Evolutionary conservation across 2,797 vertebrate genomes (phyloP).

Genomic region (Leontopithecus rosalia): DNA sequence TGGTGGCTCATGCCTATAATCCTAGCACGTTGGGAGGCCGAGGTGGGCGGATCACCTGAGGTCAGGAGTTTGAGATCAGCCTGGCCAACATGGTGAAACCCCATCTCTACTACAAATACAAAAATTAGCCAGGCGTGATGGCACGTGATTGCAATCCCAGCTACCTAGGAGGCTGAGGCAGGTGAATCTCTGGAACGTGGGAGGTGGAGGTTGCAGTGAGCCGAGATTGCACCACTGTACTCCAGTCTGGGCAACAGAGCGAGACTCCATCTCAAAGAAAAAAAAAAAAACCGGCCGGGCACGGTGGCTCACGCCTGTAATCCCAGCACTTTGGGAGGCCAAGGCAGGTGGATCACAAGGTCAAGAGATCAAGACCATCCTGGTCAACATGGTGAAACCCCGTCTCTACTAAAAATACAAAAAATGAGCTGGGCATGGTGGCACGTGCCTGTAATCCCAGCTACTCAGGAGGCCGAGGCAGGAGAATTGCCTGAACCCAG

Average conservation of each 20-base stretch:
- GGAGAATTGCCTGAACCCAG: too few relatives aligned
- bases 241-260: too few relatives aligned
- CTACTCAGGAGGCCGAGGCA: too few relatives aligned
- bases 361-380: background rate
- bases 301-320: background rate
- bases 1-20: background rate
- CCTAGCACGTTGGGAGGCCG: background rate
- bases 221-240: too few relatives aligned
- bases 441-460: fast-evolving
- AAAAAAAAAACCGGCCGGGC: background rate
- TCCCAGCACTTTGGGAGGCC: background rate
- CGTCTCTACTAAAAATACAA: background rate
- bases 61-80: background rate
- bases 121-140: background rate
- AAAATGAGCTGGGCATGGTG: background rate
- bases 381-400: background rate
- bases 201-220: too few relatives aligned
- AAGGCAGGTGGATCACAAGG: background rate
- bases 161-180: too few relatives aligned
- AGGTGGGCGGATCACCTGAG: background rate
- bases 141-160: fast-evolving
- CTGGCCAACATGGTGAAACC: background rate
- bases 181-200: too few relatives aligned
- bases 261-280: too few relatives aligned
- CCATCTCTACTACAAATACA: background rate